Base-by-base conservation (phyloP, 2,797 vertebrate species). In the Paguma larvata region DNA sequence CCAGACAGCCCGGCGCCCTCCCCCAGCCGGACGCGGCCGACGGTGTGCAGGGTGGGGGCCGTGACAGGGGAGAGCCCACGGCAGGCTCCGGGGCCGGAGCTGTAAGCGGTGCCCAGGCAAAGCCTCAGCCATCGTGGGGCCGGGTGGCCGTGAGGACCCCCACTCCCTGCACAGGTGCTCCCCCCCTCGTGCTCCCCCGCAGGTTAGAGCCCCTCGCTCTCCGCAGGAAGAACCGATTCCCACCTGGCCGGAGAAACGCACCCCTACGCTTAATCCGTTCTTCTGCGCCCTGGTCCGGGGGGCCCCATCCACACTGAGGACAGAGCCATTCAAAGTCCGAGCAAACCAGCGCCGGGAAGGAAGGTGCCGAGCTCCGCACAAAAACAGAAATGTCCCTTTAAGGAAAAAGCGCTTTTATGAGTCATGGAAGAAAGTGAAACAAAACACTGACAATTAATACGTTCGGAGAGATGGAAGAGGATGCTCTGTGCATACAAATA, bases 261-360 rank as follows among this genome's bases (percentile, higher is more conserved):
- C 53, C 3, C 2, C 41, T 9, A 2, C 4, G 0, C 1, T 3
- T 12, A 0, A 32, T 0, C 51, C n/a, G 0, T 34, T 11, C 19
- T 2, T 11, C 46, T 38, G 12, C 0, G 3, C 12, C 59, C 41
- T 0, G 0, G 15, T 19, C 46, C 27, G 5, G 65, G 79, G 0
- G 11, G 6, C 34, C 15, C 21, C 1, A 10, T 18, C 21, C 11
- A 2, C 27, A 2, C 8, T 1, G 0, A 56, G 25, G 13, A 67
- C 6, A 30, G 48, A 44, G 8, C 12, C 13, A 3, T 0, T 11
- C 56, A 0, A 0, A 0, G 3, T 3, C 3, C 1, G 27, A 67
- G 46, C 48, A 67, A 44, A 48, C 46, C n/a, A 5, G 12, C 0
- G 3, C n/a, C 0, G 0, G 0, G 27, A 68, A 41, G 67, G 41